Evolutionary conservation across 2,888 invertebrate genomes (phyloP), one percentile per base, ranked within the genome.

Genomic region (Chymomyza caudatula): DNA sequence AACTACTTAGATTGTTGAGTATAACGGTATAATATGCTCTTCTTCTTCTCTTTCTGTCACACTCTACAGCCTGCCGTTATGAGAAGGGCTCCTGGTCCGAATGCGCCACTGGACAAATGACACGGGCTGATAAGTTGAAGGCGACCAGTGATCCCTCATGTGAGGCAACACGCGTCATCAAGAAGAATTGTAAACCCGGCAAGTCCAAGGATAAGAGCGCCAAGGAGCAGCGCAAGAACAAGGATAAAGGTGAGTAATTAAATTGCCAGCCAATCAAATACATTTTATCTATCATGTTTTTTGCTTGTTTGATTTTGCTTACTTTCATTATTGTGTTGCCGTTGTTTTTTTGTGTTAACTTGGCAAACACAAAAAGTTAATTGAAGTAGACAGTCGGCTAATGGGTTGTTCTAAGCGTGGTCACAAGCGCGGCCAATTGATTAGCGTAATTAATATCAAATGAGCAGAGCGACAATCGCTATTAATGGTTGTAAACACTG

Each of bases 21-120:
- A 43, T 8, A 55, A 29, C 13, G 29, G n/a, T n/a, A n/a, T 15
- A 29, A 56, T 8, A 3, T 3, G 43, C 19, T 19, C 43, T 42
- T 13, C 4, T 20, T 25, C 15, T 3, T n/a, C 13, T 54, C 22
- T 13, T 22, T 25, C 11, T 25, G 13, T 42, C 13, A 51, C 52
- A n/a, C n/a, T n/a, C 49, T 60, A 8, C 62, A 92, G 96, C 96
- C 76, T 97, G 97, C 91, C 95, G 96, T 81, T 97, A 97, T 91
- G 96, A 96, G 88, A 96, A 96, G 90, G 96, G 96, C 42, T 92
- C 95, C 72, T 97, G 96, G 96, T 94, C 94, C 88, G 95, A 95
- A 88, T 97, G 97, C 91, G 92, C 93, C 73, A 94, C 94, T 87
- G 95, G 95, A 73, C 94, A 94, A 92, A 96, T 96, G 95, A 94